These are phyloP conservation scores for Lagopus muta DNA, from an alignment of 2,113 vertebrate genomes.

Conservation along the genomic window DNA sequence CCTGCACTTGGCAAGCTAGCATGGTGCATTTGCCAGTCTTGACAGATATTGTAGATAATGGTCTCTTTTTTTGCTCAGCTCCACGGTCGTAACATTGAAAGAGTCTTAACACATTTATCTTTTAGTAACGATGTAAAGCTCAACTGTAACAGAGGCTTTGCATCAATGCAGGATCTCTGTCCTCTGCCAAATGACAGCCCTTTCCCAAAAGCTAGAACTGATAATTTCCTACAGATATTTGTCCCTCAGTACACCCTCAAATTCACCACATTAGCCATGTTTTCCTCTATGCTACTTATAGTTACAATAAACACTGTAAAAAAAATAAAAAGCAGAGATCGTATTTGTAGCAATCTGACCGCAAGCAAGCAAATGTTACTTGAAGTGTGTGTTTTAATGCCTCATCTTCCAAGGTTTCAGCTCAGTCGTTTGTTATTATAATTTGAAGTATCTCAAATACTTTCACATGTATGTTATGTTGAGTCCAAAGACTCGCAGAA, in stretches of 20 bases:
- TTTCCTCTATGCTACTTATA: not conserved
- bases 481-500: not conserved
- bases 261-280: not conserved
- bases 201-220: not conserved
- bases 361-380: not conserved
- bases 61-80: constrained; percentile 10
- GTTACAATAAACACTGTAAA: not conserved
- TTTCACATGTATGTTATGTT: not conserved
- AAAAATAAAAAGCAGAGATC: not conserved
- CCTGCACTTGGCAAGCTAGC: constrained; percentile 28
- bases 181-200: not conserved
- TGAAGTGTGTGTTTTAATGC: not conserved
- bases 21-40: constrained; percentile 23
- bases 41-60: constrained; percentile 33
- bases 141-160: not conserved
- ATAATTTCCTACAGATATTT: not conserved
- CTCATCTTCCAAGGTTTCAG: not conserved
- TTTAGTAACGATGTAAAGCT: not conserved
- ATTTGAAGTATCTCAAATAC: not conserved
- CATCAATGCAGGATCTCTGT: not conserved
- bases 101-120: not conserved
- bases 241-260: not conserved
- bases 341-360: not conserved
- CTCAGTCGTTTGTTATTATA: not conserved
- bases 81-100: constrained; percentile 16